These are phyloP conservation scores for Heterohyrax brucei DNA, from an alignment of 2,797 vertebrate genomes.

Conservation along the genomic window DNA sequence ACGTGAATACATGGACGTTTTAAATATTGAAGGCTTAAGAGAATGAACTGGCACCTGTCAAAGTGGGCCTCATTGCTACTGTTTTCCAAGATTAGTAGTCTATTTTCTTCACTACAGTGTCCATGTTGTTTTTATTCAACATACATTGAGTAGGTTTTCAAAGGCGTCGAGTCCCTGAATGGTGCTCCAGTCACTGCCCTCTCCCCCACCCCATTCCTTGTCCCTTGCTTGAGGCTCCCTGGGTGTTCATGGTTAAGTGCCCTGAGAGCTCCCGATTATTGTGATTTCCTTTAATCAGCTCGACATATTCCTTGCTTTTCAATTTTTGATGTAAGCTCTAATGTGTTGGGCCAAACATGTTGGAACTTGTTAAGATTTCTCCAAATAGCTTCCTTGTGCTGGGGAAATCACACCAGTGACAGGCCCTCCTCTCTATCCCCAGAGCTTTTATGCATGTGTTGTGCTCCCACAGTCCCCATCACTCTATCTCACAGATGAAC, in stretches of 20 bases:
- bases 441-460: constrained; percentile 75
- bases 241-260: constrained; percentile 69
- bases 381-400: constrained; percentile 68
- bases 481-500: constrained; percentile 71
- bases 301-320: constrained; percentile 81
- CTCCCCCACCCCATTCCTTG: neutral
- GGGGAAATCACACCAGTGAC: constrained; percentile 79
- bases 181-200: neutral
- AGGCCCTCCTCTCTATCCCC: constrained; percentile 58
- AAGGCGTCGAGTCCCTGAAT: neutral
- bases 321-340: constrained; percentile 85
- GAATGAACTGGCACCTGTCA: neutral
- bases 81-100: neutral
- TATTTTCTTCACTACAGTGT: neutral
- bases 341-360: constrained; percentile 82
- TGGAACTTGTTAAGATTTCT: constrained; percentile 83
- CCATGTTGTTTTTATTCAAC: neutral
- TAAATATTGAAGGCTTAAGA: neutral
- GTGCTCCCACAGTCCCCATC: constrained; percentile 74
- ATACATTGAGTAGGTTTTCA: neutral
- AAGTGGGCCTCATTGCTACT: neutral
- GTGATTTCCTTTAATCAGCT: constrained; percentile 86
- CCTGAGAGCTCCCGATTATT: constrained; percentile 79
- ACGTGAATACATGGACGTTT: constrained; percentile 9
- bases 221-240: neutral